A percentile compares a stretch with the other conserved stretches of the same genome.
phyloP scores from a whole-genome alignment of 2,797 vertebrate genomes.

The Sebastes vulpes region DNA sequence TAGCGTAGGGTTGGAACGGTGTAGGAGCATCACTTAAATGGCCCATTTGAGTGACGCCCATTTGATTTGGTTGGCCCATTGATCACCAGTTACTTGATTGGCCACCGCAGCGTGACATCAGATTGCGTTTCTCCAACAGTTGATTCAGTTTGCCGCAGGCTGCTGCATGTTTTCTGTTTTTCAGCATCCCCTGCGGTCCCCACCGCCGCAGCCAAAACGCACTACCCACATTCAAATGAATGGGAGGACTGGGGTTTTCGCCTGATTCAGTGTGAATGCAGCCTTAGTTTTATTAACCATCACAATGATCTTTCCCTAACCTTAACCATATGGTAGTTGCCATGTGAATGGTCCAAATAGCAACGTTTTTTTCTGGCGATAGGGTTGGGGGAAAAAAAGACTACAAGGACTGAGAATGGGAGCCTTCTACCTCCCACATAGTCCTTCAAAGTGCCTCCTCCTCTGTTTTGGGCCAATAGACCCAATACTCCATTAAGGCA shows the following conservation, averaged over 20 bases:
- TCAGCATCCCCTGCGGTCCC: background rate
- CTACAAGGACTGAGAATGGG: background rate
- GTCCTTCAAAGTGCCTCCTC: background rate
- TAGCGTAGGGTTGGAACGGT: too few relatives aligned
- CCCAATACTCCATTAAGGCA: slow-evolving; percentile 6
- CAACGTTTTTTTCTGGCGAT: fast-evolving
- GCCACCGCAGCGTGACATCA: background rate
- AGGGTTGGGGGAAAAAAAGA: background rate
- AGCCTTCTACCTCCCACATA: slow-evolving; percentile 1
- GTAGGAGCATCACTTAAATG: too few relatives aligned
- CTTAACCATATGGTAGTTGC: background rate
- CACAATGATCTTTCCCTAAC: background rate
- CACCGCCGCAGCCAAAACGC: background rate
- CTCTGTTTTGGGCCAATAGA: background rate
- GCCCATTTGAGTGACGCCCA: background rate
- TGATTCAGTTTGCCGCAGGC: background rate
- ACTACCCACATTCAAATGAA: background rate
- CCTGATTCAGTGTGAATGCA: background rate
- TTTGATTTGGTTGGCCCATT: background rate
- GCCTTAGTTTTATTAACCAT: background rate
- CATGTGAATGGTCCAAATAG: background rate
- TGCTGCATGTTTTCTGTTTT: background rate
- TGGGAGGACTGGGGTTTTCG: background rate
- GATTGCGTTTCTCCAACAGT: background rate
- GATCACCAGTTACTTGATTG: background rate